Evolutionary conservation across 2,888 invertebrate species (phyloP).

Genomic region (Melieria picta): DNA sequence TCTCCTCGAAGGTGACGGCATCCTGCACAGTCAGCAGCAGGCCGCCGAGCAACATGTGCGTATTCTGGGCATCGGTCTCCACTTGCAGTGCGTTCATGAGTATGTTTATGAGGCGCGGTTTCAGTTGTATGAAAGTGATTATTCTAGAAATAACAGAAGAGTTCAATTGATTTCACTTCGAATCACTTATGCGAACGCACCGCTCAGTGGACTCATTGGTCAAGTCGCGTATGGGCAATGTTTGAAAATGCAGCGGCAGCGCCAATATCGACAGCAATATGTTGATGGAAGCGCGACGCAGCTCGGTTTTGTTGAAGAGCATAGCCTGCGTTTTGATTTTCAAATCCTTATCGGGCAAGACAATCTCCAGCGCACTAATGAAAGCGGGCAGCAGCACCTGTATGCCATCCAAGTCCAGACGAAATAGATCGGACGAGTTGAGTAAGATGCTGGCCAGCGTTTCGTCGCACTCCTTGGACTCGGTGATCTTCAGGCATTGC

Average conservation of each 20-base stretch:
- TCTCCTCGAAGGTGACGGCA: slow-evolving; percentile 79
- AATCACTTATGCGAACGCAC: slow-evolving; percentile 56
- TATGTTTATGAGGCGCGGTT: slow-evolving; percentile 81
- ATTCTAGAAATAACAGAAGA: slow-evolving; percentile 47
- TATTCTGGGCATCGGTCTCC: slow-evolving; percentile 86
- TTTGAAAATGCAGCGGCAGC: slow-evolving; percentile 91
- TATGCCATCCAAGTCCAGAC: slow-evolving; percentile 91
- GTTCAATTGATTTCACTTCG: slow-evolving; percentile 2
- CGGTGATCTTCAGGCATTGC: slow-evolving; percentile 81
- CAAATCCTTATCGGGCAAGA: slow-evolving; percentile 86
- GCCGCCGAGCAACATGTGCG: slow-evolving; percentile 87
- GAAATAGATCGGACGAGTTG: slow-evolving; percentile 88
- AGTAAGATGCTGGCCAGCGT: slow-evolving; percentile 88
- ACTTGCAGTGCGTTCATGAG: slow-evolving; percentile 85
- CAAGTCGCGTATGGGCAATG: slow-evolving; percentile 77
- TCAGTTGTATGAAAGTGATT: slow-evolving; percentile 75
- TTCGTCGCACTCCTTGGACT: slow-evolving; percentile 76
- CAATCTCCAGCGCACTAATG: slow-evolving; percentile 88
- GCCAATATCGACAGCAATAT: slow-evolving; percentile 90
- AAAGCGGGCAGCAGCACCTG: slow-evolving; percentile 90
- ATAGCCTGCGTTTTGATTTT: slow-evolving; percentile 77
- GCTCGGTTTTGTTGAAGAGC: slow-evolving; percentile 74
- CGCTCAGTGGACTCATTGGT: slow-evolving; percentile 69
- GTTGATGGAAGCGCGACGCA: slow-evolving; percentile 92
- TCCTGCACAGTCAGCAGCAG: slow-evolving; percentile 82